Conservation (phyloP, 2,113 vertebrate species). For the Formicarius rufipectus region DNA sequence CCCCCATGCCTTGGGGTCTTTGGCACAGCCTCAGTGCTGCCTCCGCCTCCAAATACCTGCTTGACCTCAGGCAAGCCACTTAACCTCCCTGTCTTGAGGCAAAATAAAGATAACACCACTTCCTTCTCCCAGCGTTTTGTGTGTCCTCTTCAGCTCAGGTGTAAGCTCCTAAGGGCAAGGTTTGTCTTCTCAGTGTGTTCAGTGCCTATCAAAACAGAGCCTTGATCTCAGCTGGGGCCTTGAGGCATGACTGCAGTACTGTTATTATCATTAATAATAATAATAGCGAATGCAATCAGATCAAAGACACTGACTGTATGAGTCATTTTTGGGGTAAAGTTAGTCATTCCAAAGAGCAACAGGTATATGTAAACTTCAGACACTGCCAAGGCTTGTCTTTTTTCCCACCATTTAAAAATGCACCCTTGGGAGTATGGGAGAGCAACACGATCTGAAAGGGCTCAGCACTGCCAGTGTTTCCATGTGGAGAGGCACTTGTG, state of each 20-base stretch:
- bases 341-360: conserved; percentile 30
- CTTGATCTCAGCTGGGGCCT: conserved; percentile 67
- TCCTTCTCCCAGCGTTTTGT: not conserved
- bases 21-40: not conserved
- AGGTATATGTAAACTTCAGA: conserved; percentile 37
- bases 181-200: conserved; percentile 7
- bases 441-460: not conserved
- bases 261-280: conserved; percentile 45
- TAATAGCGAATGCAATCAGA: conserved; percentile 40
- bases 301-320: conserved; percentile 46
- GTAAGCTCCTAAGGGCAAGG: conserved; percentile 53
- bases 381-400: conserved; percentile 25
- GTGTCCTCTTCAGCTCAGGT: conserved; percentile 22
- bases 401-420: conserved; percentile 53
- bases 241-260: conserved; percentile 21
- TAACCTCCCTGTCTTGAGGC: not conserved
- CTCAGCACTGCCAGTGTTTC: not conserved
- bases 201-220: conserved; percentile 39
- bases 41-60: not conserved
- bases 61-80: not conserved
- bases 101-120: not conserved
- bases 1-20: not conserved
- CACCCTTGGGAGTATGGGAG: conserved; percentile 5
- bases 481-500: conserved; percentile 30
- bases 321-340: conserved; percentile 49